These are phyloP conservation scores for Tenthredo livida DNA, from an alignment of 2,888 invertebrate genomes.

Conservation along the genomic window DNA sequence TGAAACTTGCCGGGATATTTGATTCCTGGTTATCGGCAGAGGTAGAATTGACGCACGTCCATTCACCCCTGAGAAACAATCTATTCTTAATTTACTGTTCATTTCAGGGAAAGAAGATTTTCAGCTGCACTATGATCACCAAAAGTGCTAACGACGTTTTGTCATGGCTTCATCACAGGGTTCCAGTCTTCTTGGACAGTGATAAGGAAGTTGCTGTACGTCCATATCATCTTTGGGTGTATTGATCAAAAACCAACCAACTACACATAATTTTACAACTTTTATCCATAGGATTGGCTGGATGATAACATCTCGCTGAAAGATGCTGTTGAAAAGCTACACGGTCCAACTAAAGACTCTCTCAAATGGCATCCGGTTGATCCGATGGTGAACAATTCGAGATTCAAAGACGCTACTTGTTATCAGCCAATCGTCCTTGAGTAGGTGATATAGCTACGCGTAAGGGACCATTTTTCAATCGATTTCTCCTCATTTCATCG, in stretches of 20 bases:
- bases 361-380: conserved; percentile 87
- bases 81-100: neutral
- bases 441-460: conserved; percentile 57
- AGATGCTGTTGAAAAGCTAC: conserved; percentile 81
- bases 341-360: conserved; percentile 77
- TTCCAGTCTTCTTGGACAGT: conserved; percentile 88
- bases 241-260: conserved; percentile 23
- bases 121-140: conserved; percentile 89
- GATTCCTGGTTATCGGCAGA: conserved; percentile 83
- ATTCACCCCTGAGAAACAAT: neutral
- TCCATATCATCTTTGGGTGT: conserved; percentile 51
- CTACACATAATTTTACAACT: conserved; percentile 31
- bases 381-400: conserved; percentile 85
- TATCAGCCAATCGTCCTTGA: conserved; percentile 78
- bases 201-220: conserved; percentile 83
- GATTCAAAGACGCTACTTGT: conserved; percentile 83
- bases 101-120: conserved; percentile 80
- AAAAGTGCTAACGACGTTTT: conserved; percentile 85
- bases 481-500: conserved; percentile 59
- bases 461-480: conserved; percentile 53
- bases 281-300: conserved; percentile 83
- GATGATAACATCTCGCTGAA: conserved; percentile 80
- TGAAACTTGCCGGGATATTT: conserved; percentile 89
- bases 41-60: conserved; percentile 60
- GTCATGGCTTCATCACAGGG: conserved; percentile 88